Evolutionary conservation across 2,888 invertebrate species (phyloP).

Genomic region (Idaea biselata): DNA sequence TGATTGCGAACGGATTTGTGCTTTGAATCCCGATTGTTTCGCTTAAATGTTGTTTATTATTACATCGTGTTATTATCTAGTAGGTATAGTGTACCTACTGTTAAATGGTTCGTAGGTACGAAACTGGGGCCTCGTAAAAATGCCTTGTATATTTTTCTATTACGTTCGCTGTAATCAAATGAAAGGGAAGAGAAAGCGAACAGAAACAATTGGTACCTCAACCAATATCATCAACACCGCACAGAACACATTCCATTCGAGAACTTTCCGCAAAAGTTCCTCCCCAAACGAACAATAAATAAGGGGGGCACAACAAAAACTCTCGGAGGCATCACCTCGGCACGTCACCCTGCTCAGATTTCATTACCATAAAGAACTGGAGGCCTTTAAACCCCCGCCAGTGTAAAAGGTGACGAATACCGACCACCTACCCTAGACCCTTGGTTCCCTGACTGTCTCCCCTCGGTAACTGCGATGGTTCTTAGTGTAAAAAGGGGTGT

Average conservation of each 20-base stretch:
- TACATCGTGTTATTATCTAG: constrained; percentile 25
- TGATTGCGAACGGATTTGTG: constrained; percentile 63
- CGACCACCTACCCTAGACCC: constrained; percentile 48
- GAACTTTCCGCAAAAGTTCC: constrained; percentile 61
- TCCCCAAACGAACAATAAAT: constrained; percentile 78
- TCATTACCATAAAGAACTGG: constrained; percentile 81
- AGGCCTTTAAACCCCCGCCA: constrained; percentile 79
- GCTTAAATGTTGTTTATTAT: constrained; percentile 40
- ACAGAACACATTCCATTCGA: constrained; percentile 69
- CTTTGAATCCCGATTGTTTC: constrained; percentile 53
- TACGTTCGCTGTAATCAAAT: constrained; percentile 29
- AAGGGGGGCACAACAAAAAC: constrained; percentile 77
- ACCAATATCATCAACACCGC: constrained; percentile 61
- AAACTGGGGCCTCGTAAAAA: constrained; percentile 3
- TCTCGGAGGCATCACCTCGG: constrained; percentile 76
- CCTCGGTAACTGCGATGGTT: constrained; percentile 22
- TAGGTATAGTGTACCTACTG: background rate
- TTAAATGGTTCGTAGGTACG: background rate
- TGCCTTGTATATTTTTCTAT: constrained; percentile 4
- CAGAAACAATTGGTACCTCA: constrained; percentile 47
- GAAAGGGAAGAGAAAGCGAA: constrained; percentile 47
- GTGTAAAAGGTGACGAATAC: constrained; percentile 77
- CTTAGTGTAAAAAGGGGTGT: constrained; percentile 36
- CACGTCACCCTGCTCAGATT: constrained; percentile 81
- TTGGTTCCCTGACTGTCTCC: constrained; percentile 27